Base-by-base conservation (phyloP, 2,888 invertebrate genomes). In the Perizoma affinitatum region DNA sequence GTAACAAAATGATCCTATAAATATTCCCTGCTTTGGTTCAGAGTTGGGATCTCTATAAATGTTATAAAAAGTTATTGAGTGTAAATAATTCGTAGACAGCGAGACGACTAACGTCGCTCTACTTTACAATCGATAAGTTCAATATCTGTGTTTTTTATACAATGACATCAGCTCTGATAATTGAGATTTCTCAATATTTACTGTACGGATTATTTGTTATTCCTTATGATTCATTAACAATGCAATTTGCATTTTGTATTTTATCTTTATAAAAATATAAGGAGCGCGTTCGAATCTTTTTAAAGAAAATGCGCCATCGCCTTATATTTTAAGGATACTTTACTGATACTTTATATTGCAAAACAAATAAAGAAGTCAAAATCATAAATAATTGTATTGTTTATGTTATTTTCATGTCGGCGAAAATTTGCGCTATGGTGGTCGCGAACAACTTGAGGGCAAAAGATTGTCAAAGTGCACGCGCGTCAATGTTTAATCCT, bases 51-150 rank as follows among this genome's bases (percentile, higher is more conserved):
- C 34, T 0, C 46, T 45, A 35, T 4, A 44, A 4, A 22, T 7
- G 34, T 34, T 9, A n/a, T 50, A 48, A 47, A 53, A 53, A 42
- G 36, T 36, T 38, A 48, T 22, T 42, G 43, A 11, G 48, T 48
- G 11, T 49, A 43, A 36, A 49, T 49, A 60, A 62, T 70, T 69
- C 68, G 74, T 75, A 82, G 80, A 81, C 82, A 75, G 75, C 74
- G 74, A 71, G 82, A 76, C 81, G 76, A 66, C 77, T 66, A 45
- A 59, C 53, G 59, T 47, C 63, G 65, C 63, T 68, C 72, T 55
- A 78, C 68, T 74, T 76, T 72, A 71, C 70, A 72, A 72, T 70
- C 74, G 72, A 71, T 74, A 60, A 63, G 41, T 60, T 61, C 63
- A 54, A 63, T 65, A 47, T 54, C 52, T 55, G 53, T 51, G 35